Base-by-base conservation (phyloP, 2,113 vertebrate genomes). In the Macquaria ambigua region DNA sequence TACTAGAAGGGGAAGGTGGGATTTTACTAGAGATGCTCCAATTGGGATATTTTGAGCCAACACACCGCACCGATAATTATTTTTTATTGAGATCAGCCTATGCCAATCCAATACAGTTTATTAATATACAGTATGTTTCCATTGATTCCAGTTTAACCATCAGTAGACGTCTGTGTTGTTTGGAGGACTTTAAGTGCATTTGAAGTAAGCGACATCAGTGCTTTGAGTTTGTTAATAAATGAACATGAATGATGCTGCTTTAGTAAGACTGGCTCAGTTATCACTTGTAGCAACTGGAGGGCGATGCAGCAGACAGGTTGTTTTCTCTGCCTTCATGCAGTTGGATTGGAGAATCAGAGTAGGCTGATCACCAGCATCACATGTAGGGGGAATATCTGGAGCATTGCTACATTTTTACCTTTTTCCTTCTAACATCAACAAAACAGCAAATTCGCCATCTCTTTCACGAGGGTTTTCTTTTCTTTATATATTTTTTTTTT, bases 31-130 rank as follows among this genome's bases (percentile, higher is more conserved):
- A 88, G 81, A 88, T 68, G 91, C 87, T 91, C 87, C 86, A 1
- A 66, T 76, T 81, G 84, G 82, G 79, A 88, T 86, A 34, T 88
- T 84, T 87, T 73, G 71, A 90, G 82, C 89, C 78, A 43, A 80
- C 23, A 82, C 87, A 52, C 37, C 1, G 15, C 86, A 88, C 62
- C 84, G 0, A 88, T 74, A 46, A 76, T 74, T 82, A 48, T 79
- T 89, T 90, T 87, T 91, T 90, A 82, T 79, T 87, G 82, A 88
- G 81, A 86, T 89, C 83, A 89, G 82, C 89, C 85, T 87, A 55
- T 82, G 80, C 84, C 86, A 83, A 70, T 86, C 75, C 78, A 82
- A 80, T 74, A 73, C 77, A 82, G 34, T 90, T 75, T 81, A 88
- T 83, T 81, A 71, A 75, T 53, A 84, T 67, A 78, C 83, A 79